phyloP scores from a whole-genome alignment of 1,140 invertebrate genomes.

The Drosophila pachea region DNA sequence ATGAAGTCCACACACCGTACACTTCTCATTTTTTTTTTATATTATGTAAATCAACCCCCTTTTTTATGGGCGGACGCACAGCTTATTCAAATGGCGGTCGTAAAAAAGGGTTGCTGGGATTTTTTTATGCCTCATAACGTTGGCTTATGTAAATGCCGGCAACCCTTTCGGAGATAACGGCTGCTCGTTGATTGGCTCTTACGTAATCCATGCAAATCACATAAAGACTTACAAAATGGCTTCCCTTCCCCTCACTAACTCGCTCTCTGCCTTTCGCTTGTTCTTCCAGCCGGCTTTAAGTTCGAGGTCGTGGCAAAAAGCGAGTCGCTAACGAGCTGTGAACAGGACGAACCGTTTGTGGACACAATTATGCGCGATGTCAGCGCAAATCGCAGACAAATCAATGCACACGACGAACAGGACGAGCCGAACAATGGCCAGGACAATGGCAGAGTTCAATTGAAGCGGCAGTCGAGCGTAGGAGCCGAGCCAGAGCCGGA shows the following conservation, averaged over 20 bases:
- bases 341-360: constrained; percentile 49
- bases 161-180: constrained; percentile 55
- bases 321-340: constrained; percentile 49
- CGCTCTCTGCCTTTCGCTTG: constrained; percentile 13
- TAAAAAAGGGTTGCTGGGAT: constrained; percentile 74
- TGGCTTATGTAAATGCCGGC: constrained; percentile 66
- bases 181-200: constrained; percentile 48
- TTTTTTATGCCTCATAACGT: constrained; percentile 35
- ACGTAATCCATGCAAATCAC: constrained; percentile 45
- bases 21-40: constrained; percentile 38
- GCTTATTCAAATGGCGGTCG: constrained; percentile 68
- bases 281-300: constrained; percentile 34
- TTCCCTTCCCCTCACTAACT: constrained; percentile 9
- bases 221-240: constrained; percentile 55
- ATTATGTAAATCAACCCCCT: constrained; percentile 76
- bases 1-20: constrained; percentile 48
- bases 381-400: constrained; percentile 59
- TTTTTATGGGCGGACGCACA: constrained; percentile 45
- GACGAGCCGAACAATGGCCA: constrained; percentile 10
- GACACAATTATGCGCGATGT: constrained; percentile 75
- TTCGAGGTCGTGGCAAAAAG: constrained; percentile 21
- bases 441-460: constrained; percentile 38
- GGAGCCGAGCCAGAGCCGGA: constrained; percentile 18
- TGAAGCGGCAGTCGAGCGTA: constrained; percentile 57
- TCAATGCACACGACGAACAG: constrained; percentile 6